Conservation (phyloP, 2,797 vertebrate genomes). For the Chromobotia macracanthus region DNA sequence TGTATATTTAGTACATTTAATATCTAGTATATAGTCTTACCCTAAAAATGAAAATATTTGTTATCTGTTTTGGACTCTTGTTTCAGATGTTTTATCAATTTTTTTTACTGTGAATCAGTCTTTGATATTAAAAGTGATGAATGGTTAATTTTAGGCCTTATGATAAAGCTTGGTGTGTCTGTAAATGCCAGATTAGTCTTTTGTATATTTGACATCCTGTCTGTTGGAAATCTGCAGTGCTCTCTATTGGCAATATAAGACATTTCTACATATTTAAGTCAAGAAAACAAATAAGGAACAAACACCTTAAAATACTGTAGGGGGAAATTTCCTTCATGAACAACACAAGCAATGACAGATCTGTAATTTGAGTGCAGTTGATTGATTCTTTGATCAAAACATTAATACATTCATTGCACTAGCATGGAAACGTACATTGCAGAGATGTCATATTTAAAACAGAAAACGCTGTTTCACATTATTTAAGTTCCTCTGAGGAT, state of each 20-base stretch:
- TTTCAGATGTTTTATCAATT: background rate
- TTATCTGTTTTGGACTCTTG: background rate
- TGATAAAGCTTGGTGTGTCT: too few relatives aligned
- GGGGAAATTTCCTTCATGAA: background rate
- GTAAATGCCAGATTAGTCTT: background rate
- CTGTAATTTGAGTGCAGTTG: constrained; percentile 48
- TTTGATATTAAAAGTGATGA: background rate
- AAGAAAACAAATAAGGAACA: constrained; percentile 12
- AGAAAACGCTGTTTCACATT: constrained; percentile 47
- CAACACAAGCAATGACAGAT: constrained; percentile 32
- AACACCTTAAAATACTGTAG: constrained; percentile 9
- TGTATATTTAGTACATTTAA: constrained; percentile 18
- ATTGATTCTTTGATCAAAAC: constrained; percentile 23
- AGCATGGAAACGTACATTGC: constrained; percentile 37
- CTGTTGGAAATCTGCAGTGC: background rate
- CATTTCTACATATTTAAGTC: background rate
- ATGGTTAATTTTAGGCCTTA: too few relatives aligned
- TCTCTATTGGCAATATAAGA: background rate
- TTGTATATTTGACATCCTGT: background rate
- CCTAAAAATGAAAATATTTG: constrained; percentile 3
- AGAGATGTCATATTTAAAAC: constrained; percentile 36
- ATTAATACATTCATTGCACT: constrained; percentile 34
- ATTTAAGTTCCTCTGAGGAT: constrained; percentile 5
- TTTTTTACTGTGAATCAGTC: background rate
- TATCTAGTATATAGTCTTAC: constrained; percentile 18